A percentile compares a stretch with the other conserved stretches of the same genome.
Conservation (phyloP, 2,797 vertebrate genomes). For the Falco peregrinus region DNA sequence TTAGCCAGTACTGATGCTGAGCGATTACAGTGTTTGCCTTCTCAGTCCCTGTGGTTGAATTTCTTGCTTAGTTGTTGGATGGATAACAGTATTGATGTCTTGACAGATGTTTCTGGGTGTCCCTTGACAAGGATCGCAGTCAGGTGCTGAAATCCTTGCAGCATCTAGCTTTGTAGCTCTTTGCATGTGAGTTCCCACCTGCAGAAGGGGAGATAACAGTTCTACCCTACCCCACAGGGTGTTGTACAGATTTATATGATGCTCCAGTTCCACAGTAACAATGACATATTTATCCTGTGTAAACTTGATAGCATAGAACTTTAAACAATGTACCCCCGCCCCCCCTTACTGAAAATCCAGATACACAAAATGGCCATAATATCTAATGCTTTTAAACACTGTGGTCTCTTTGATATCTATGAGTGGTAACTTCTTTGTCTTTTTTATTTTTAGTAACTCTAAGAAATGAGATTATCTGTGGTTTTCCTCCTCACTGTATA, state of each 20-base stretch:
- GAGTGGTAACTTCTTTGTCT: background rate
- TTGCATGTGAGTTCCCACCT: background rate
- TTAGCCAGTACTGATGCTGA: background rate
- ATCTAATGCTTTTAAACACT: background rate
- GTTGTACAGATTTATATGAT: background rate
- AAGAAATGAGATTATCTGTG: background rate
- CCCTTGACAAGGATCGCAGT: background rate
- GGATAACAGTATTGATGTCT: background rate
- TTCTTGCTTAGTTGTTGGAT: background rate
- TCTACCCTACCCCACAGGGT: background rate
- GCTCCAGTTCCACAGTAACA: background rate
- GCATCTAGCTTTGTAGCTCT: background rate
- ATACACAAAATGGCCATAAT: background rate
- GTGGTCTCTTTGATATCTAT: background rate
- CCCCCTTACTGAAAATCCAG: background rate
- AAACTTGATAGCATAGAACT: background rate
- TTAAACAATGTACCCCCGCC: background rate
- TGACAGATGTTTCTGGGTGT: background rate
- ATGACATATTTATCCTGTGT: background rate
- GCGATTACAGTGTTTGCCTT: background rate
- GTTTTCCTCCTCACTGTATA: background rate
- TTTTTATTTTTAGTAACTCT: background rate
- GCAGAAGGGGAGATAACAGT: background rate
- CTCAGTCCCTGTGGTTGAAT: background rate
- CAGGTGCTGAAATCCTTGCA: background rate